Conservation (phyloP, 2,888 invertebrate species). For the Volucella zonaria region DNA sequence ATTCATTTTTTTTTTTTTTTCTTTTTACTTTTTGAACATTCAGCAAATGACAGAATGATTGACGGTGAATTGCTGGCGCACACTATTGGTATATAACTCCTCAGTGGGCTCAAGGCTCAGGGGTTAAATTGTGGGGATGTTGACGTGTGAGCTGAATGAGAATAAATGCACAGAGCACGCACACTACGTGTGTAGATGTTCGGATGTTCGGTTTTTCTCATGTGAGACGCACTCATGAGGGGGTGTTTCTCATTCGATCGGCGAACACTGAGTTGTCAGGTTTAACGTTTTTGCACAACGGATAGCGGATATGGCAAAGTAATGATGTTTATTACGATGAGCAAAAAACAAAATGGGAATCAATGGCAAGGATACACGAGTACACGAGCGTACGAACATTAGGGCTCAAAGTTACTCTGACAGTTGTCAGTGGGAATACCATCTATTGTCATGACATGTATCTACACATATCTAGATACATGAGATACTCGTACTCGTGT, state of each 20-base stretch:
- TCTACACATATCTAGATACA: too few species aligned
- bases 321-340: conserved; percentile 58
- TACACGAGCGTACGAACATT: background rate
- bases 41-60: conserved; percentile 69
- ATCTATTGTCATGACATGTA: conserved; percentile 10
- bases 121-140: conserved; percentile 48
- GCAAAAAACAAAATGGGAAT: conserved; percentile 50
- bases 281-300: conserved; percentile 23
- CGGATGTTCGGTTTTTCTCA: background rate
- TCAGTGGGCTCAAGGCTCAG: conserved; percentile 12
- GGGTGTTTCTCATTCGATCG: conserved; percentile 65
- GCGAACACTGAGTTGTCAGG: conserved; percentile 50
- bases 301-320: conserved; percentile 60
- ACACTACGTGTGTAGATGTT: conserved; percentile 8
- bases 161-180: conserved; percentile 16
- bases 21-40: conserved; percentile 29
- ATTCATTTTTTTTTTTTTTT: background rate
- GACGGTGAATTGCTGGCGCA: conserved; percentile 61
- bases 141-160: conserved; percentile 30
- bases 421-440: conserved; percentile 45
- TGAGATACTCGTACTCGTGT: too few species aligned
- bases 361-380: conserved; percentile 8
- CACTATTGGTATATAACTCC: too few species aligned
- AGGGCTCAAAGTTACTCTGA: conserved; percentile 36
- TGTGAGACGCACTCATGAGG: background rate